Base-by-base conservation (phyloP, 2,888 invertebrate species). In the Gymnoscelis rufifasciata region DNA sequence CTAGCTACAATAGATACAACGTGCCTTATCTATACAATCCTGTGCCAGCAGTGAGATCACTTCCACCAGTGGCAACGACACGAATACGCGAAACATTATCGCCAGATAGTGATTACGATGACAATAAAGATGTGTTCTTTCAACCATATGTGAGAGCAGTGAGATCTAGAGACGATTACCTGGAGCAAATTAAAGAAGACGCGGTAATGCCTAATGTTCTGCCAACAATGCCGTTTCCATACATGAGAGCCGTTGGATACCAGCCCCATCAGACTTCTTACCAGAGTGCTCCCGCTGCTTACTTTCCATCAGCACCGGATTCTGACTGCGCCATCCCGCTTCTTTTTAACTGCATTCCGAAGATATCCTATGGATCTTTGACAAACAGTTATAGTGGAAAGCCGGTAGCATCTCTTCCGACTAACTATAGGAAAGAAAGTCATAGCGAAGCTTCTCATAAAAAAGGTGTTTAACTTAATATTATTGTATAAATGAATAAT, bases 171-270 rank as follows among this genome's bases (percentile, higher is more conserved):
- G 64, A 73, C 3, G 75, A 78, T 23, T 66, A 71, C 5, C 44
- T 78, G 51, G 65, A 71, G 2, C 71, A 81, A 23, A 56, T 84
- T 23, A 48, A 61, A 6, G 71, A 80, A 43, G 78, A 79, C 13
- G 70, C 78, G 1, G 73, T 76, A 24, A 68, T 87, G 58, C 74
- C 74, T 13, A 87, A 86, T 46, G 68, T 83, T 29, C 48, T 87
- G 37, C 87, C 87, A 3, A 82, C 77, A 1, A 86, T 87, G 83
- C 59, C 74, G 4, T 60, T 73, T 1, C 75, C 78, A 1, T 74
- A 66, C 47, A 51, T 65, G 6, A 70, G 78, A 6, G 57, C 19
- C 1, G 10, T 5, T 3, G 10, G 10, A 10, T 11, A 35, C 7
- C 10, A 35, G 3, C 11, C 11, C n/a, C 19, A 33, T 6, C 14